These are phyloP conservation scores for Leptinotarsa haldemani DNA, from an alignment of 2,888 invertebrate genomes.

Conservation along the genomic window DNA sequence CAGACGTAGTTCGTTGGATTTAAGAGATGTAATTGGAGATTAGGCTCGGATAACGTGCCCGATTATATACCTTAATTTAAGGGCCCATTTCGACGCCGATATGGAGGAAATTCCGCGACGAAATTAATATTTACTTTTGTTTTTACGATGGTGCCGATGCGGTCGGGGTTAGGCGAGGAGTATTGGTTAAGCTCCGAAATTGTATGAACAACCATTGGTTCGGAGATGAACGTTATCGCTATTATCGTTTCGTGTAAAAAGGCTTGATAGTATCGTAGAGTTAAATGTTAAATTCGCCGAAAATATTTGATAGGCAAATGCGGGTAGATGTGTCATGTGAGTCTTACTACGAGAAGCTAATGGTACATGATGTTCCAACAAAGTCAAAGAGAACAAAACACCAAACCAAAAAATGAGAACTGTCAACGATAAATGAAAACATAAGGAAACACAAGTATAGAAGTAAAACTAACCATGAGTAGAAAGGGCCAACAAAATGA, in stretches of 20 bases:
- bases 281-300: background rate
- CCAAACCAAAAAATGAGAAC: too few relatives aligned
- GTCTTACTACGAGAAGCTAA: background rate
- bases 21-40: constrained; percentile 58
- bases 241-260: background rate
- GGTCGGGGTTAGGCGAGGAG: constrained; percentile 6
- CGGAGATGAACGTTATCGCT: constrained; percentile 1
- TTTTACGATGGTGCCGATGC: constrained; percentile 41
- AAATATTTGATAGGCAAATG: background rate
- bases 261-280: background rate
- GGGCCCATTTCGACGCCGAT: constrained; percentile 46
- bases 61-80: constrained; percentile 57
- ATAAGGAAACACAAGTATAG: too few relatives aligned
- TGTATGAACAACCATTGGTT: constrained; percentile 1
- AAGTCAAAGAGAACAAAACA: too few relatives aligned
- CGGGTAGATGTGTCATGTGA: background rate
- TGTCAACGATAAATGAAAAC: too few relatives aligned
- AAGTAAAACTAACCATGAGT: too few relatives aligned
- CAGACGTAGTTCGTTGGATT: constrained; percentile 47
- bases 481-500: too few relatives aligned
- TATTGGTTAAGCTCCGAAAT: constrained; percentile 4
- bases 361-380: too few relatives aligned
- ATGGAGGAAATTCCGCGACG: constrained; percentile 42
- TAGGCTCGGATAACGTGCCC: constrained; percentile 54
- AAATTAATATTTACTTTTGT: constrained; percentile 53